These are phyloP conservation scores for fruit fly (Drosophila melanogaster) DNA, from an alignment of 1,140 invertebrate genomes.

Conservation along the genomic window Release_6_plus_ISO1_MT NT_037436.4:11430501-11431000, in stretches of 20 bases:
- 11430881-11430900: conserved; percentile 32
- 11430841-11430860: conserved; percentile 44
- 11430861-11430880: conserved; percentile 23
- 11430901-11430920: not conserved
- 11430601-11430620: too few species aligned
- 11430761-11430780: conserved; percentile 60
- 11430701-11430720: not conserved
- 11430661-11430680: too few species aligned
- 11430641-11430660: too few species aligned
- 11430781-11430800: conserved; percentile 80
- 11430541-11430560: too few species aligned
- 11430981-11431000: too few species aligned
- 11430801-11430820: conserved; percentile 73
- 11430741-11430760: not conserved
- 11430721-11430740: not conserved
- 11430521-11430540: not conserved
- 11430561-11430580: too few species aligned
- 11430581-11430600: too few species aligned
- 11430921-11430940: not conserved
- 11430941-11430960: not conserved
- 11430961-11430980: too few species aligned
- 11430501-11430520: not conserved
- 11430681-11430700: too few species aligned
- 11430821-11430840: conserved; percentile 76
- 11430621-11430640: too few species aligned